Evolutionary conservation across 2,797 vertebrate genomes (phyloP).

Genomic region (Periophthalmus magnuspinnatus): DNA sequence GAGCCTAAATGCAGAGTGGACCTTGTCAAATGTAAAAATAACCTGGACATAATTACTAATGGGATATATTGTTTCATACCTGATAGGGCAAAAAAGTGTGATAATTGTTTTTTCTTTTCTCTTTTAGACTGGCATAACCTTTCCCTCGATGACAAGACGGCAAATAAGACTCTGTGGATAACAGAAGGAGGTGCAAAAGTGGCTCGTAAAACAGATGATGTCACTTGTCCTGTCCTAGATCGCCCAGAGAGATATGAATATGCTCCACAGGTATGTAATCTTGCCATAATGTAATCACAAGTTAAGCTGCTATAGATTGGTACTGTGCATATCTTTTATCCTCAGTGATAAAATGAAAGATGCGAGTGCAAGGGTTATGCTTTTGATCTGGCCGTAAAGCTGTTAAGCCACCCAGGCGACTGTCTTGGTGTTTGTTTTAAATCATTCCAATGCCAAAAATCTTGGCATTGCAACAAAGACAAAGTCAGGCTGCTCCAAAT

Average conservation of each 20-base stretch:
- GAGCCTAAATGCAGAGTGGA: constrained; percentile 70
- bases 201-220: constrained; percentile 57
- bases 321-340: constrained; percentile 1
- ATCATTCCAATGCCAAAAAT: constrained; percentile 10
- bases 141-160: constrained; percentile 70
- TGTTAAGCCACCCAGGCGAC: constrained; percentile 7
- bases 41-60: background rate
- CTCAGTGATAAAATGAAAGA: background rate
- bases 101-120: background rate
- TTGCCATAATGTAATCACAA: background rate
- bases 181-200: constrained; percentile 63
- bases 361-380: background rate
- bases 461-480: constrained; percentile 12
- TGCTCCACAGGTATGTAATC: constrained; percentile 64
- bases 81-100: background rate
- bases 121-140: constrained; percentile 61
- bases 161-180: constrained; percentile 73
- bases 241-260: constrained; percentile 70
- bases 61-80: background rate
- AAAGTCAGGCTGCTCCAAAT: constrained; percentile 14
- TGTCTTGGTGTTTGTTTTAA: constrained; percentile 37
- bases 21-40: constrained; percentile 62
- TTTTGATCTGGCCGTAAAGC: constrained; percentile 25
- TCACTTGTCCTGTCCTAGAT: constrained; percentile 70
- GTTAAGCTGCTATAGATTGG: background rate